Evolutionary conservation across 2,113 vertebrate genomes (phyloP), one percentile per base, ranked within the genome.

Genomic region (Oplegnathus fasciatus): DNA sequence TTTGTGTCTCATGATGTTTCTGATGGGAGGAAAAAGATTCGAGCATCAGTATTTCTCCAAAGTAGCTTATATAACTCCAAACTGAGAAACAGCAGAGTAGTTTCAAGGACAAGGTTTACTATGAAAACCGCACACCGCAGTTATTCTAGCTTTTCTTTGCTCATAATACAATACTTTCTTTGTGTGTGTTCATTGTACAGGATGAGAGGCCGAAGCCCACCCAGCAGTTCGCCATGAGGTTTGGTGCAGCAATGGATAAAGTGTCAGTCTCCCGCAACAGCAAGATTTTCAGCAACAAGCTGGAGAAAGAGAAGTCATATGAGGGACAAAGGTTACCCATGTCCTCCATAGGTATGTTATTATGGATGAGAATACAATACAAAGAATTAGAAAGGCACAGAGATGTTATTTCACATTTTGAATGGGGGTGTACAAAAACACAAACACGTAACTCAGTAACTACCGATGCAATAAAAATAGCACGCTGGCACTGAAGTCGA

Each of bases 311-410:
- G 74, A 91, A 79, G 67, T 84, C 87, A 5, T 92, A 90, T 6
- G 94, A 96, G 78, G 92, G 94, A 22, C 94, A 96, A 80, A 96
- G 94, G 66, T 85, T 97, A 68, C 97, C 97, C 74, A 96, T 98
- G 95, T 96, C 96, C 55, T 96, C 97, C 6, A 73, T 94, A 95
- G 97, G 97, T 98, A 95, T 60, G 88, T 70, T 32, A 9, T 10
- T 15, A 11, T 17, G 20, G 42, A 66, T 20, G 30, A 42, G 0
- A 83, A 60, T 30, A 11, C 26, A 70, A 40, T 17, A 26, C 24
- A 74, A 32, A 70, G 20, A 66, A 60, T 50, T n/a, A 74, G 20
- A 61, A 34, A 24, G 6, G 24, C 34, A 42, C 9, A 4, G 28
- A 68, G 42, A 69, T 0, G 0, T 55, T 37, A 22, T 65, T 64